Percentiles rank a stretch among this genome's conserved stretches.
Conservation (phyloP, 1,140 invertebrate species). For the Drosophila willistoni region DNA sequence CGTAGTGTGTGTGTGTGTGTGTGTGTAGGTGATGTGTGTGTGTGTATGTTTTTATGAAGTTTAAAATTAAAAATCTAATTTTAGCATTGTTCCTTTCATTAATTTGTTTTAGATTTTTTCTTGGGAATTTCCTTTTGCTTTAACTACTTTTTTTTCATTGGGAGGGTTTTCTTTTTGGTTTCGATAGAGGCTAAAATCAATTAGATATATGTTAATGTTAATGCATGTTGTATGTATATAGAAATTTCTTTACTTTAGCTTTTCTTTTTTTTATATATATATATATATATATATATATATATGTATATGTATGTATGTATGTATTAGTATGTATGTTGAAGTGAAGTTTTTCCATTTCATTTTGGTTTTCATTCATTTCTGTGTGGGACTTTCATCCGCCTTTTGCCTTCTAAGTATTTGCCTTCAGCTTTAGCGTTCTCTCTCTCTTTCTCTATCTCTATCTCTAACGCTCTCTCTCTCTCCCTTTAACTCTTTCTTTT, state of each 20-base stretch:
- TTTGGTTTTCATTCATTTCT: slow-evolving; percentile 40
- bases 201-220: slow-evolving; percentile 57
- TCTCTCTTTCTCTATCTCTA: slow-evolving; percentile 12
- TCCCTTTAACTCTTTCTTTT: slow-evolving; percentile 21
- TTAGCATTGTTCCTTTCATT: slow-evolving; percentile 54
- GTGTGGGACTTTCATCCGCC: slow-evolving; percentile 81
- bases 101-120: slow-evolving; percentile 10
- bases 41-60: slow-evolving; percentile 34
- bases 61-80: slow-evolving; percentile 70
- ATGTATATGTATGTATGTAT: slow-evolving; percentile 50
- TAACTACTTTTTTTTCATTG: slow-evolving; percentile 52
- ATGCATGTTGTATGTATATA: slow-evolving; percentile 52
- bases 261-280: too few species aligned
- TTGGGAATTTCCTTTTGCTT: slow-evolving; percentile 33
- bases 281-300: slow-evolving; percentile 31
- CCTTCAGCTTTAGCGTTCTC: slow-evolving; percentile 1
- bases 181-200: slow-evolving; percentile 71
- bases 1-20: slow-evolving; percentile 42
- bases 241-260: slow-evolving; percentile 9
- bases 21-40: slow-evolving; percentile 34
- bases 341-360: slow-evolving; percentile 54
- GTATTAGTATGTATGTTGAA: slow-evolving; percentile 48
- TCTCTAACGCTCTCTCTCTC: slow-evolving; percentile 14
- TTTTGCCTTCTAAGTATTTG: slow-evolving; percentile 20
- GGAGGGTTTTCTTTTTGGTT: slow-evolving; percentile 7